Base-by-base conservation (phyloP, 2,113 vertebrate genomes). In the Charadrius vociferus region DNA sequence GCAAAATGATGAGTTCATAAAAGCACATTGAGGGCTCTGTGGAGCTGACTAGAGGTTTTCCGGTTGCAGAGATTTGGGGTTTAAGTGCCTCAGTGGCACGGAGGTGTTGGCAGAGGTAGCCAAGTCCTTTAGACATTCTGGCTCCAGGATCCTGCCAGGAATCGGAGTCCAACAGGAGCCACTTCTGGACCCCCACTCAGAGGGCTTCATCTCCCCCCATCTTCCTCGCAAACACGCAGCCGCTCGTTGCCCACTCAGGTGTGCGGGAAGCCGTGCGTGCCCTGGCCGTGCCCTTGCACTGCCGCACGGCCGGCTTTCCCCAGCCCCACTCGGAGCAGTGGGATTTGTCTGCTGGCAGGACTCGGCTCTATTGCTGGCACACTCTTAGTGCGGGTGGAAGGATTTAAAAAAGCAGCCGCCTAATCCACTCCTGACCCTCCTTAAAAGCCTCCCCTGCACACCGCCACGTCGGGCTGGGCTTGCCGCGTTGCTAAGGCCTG, bases 401-500 rank as follows among this genome's bases (percentile, higher is more conserved):
- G 95, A 37, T 78, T 94, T 37, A 45, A 61, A 80, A 22, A 27
- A 80, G 72, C 75, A 16, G 71, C 67, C 17, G 15, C 85, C 84
- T 94, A 86, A 96, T 93, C 92, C 87, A 3, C 37, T 2, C 12
- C 86, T 80, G 91, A 72, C 85, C 86, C 58, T 87, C 85, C 88
- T 73, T 84, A 36, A 61, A 84, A 72, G 85, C 19, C 86, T 56
- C 37, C 59, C 36, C 22, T 66, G 83, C 85, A 1, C 63, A 21
- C 26, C 8, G 34, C 8, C 70, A 0, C 7, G 13, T 18, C 9
- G 20, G 65, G 81, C 90, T 12, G 93, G 81, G 50, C 66, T 47
- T 12, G 59, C 47, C 11, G 59, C 74, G 97, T 97, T 98, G 97
- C 97, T 52, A 97, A 14, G 97, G 90, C 95, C 96, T 62, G 79